Evolutionary conservation across 2,797 vertebrate species (phyloP).

Genomic region (Notolepis coatsorum): DNA sequence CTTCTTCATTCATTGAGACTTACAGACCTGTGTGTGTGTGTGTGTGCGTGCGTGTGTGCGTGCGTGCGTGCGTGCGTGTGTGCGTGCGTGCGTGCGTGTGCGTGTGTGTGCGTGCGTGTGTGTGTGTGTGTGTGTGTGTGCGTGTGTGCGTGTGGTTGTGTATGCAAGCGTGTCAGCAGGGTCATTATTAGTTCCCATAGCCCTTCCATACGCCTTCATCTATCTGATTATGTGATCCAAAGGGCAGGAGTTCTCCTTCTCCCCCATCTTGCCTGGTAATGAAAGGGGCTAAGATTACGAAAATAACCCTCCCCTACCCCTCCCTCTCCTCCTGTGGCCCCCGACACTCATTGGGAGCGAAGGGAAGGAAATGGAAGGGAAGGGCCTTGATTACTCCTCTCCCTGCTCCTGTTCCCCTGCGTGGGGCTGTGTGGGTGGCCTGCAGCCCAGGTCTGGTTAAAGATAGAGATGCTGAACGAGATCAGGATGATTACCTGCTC

Average conservation of each 20-base stretch:
- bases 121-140: constrained; percentile 8
- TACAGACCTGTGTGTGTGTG: background rate
- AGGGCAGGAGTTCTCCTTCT: constrained; percentile 49
- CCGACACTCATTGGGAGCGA: constrained; percentile 24
- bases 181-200: constrained; percentile 29
- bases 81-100: constrained; percentile 13
- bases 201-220: constrained; percentile 27
- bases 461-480: constrained; percentile 61
- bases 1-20: no score
- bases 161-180: background rate
- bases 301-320: constrained; percentile 34
- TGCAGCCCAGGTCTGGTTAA: constrained; percentile 56
- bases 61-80: background rate
- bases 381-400: constrained; percentile 36
- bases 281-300: constrained; percentile 60
- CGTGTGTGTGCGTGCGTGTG: background rate
- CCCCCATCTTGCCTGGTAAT: constrained; percentile 38
- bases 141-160: background rate
- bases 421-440: constrained; percentile 19
- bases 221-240: constrained; percentile 40
- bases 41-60: background rate
- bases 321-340: constrained; percentile 2
- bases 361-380: constrained; percentile 35
- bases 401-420: constrained; percentile 23
- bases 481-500: constrained; percentile 53